Percentiles rank a stretch among this genome's conserved stretches.
These are phyloP conservation scores for Buphagus erythrorhynchus DNA, from an alignment of 2,797 vertebrate species.

Conservation along the genomic window DNA sequence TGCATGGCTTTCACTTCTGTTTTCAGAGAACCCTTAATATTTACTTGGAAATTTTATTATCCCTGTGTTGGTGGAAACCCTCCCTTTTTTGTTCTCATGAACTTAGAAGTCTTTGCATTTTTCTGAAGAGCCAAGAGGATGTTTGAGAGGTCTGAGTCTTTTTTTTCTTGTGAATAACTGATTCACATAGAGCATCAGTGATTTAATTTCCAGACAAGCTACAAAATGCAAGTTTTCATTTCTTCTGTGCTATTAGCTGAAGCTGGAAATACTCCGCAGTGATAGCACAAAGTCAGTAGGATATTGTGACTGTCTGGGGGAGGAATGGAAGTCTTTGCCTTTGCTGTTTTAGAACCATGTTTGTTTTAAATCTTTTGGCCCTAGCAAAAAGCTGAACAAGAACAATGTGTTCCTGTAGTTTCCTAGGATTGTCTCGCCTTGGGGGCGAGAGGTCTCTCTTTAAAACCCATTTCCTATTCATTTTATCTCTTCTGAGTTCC, in stretches of 20 bases:
- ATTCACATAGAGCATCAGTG: neutral
- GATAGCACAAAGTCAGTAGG: neutral
- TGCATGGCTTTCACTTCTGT: neutral
- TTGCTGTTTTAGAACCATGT: neutral
- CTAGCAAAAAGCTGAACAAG: neutral
- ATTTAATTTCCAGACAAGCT: neutral
- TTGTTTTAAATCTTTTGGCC: slow-evolving; percentile 12
- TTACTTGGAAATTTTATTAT: neutral
- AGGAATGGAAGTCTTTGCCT: neutral
- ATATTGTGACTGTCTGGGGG: neutral
- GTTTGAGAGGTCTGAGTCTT: neutral
- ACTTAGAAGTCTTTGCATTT: neutral
- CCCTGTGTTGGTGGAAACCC: neutral
- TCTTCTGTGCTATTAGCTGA: neutral
- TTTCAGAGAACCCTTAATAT: neutral
- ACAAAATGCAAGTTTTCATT: neutral
- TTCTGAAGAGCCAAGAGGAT: neutral
- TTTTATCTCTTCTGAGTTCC: neutral
- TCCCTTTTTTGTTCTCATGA: neutral
- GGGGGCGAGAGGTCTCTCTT: neutral
- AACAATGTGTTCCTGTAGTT: slow-evolving; percentile 38
- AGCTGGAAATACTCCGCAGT: neutral
- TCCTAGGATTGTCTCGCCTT: neutral
- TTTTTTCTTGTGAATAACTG: neutral
- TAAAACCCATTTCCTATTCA: neutral